phyloP scores from a whole-genome alignment of 2,888 invertebrate species.

The Limnephilus lunatus region DNA sequence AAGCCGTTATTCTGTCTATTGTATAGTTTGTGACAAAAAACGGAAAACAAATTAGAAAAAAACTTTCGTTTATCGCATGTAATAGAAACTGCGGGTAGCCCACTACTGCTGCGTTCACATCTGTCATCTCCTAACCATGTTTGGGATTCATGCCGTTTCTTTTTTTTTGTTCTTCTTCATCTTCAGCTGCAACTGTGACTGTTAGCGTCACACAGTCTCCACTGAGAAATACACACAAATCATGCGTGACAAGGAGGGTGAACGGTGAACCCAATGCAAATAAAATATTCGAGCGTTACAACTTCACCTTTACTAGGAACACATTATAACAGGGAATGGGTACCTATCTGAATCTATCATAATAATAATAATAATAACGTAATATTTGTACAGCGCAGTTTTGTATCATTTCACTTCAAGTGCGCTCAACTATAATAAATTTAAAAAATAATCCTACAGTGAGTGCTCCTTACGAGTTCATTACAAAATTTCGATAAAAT shows the following conservation, averaged over 20 bases:
- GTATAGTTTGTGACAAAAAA: neutral
- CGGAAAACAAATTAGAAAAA: neutral
- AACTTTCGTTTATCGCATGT: conserved; percentile 18
- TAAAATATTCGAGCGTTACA: neutral
- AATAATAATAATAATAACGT: too few relatives aligned
- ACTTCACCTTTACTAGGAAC: neutral
- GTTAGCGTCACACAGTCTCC: conserved; percentile 61
- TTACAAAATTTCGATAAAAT: too few relatives aligned
- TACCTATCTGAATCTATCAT: neutral
- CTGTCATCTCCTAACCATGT: conserved; percentile 62
- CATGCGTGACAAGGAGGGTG: conserved; percentile 53
- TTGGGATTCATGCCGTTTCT: conserved; percentile 54
- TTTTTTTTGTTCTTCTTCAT: conserved; percentile 47
- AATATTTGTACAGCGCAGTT: too few relatives aligned
- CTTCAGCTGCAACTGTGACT: conserved; percentile 16
- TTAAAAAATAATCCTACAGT: too few relatives aligned
- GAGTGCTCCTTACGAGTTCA: too few relatives aligned
- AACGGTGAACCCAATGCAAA: neutral
- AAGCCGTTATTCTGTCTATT: neutral
- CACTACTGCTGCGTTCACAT: conserved; percentile 60
- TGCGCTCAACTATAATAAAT: too few relatives aligned
- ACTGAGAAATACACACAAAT: conserved; percentile 63
- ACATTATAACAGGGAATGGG: neutral
- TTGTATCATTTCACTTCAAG: too few relatives aligned
- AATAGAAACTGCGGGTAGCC: conserved; percentile 43